These are phyloP conservation scores for Maniola jurtina DNA, from an alignment of 1,140 invertebrate genomes.

Conservation along the genomic window DNA sequence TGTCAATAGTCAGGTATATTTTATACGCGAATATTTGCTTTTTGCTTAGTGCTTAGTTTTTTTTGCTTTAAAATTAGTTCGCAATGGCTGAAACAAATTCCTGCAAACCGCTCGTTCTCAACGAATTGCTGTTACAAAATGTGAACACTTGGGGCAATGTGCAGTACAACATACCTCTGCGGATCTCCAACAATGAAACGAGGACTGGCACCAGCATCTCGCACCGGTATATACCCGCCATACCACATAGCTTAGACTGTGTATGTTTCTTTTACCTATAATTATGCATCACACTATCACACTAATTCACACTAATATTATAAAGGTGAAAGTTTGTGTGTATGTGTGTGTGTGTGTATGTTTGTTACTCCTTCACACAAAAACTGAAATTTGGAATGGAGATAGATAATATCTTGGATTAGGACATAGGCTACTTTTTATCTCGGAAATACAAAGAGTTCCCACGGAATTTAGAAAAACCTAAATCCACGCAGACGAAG, in stretches of 20 bases:
- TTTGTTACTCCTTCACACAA: too few relatives aligned
- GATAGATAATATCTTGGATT: too few relatives aligned
- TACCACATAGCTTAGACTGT: constrained; percentile 61
- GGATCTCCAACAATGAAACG: constrained; percentile 65
- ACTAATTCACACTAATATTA: too few relatives aligned
- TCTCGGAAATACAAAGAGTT: too few relatives aligned
- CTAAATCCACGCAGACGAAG: too few relatives aligned
- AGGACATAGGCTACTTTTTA: too few relatives aligned
- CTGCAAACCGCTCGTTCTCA: constrained; percentile 44
- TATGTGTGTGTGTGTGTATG: too few relatives aligned
- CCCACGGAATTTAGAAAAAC: too few relatives aligned
- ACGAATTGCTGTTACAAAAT: constrained; percentile 65
- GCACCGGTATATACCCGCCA: constrained; percentile 63
- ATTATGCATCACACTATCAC: too few relatives aligned
- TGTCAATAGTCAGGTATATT: too few relatives aligned
- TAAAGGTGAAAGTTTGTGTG: too few relatives aligned
- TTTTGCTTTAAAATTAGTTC: not conserved
- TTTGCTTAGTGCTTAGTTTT: not conserved
- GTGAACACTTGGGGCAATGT: constrained; percentile 74
- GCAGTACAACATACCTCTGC: constrained; percentile 69
- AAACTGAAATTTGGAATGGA: too few relatives aligned
- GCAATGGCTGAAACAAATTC: constrained; percentile 41
- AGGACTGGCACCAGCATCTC: constrained; percentile 58
- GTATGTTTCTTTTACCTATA: constrained; percentile 54
- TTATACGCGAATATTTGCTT: not conserved